Percentiles rank a stretch among this genome's conserved stretches.
phyloP scores from a whole-genome alignment of 2,113 vertebrate genomes.

The Heptranchias perlo region DNA sequence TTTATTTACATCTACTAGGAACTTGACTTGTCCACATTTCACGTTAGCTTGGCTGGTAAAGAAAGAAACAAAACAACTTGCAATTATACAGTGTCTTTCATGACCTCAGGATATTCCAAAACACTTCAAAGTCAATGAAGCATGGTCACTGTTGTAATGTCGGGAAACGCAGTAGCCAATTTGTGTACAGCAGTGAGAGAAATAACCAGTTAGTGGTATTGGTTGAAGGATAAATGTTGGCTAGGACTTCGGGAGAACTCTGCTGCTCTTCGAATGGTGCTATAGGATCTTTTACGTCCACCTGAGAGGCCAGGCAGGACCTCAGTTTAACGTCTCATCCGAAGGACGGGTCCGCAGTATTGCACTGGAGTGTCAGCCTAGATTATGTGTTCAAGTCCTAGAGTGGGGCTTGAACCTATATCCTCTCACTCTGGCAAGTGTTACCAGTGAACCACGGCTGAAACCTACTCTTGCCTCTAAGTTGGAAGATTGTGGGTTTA shows the following conservation, averaged over 20 bases:
- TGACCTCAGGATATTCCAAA: too few species aligned
- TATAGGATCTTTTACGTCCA: not conserved
- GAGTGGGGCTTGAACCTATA: not conserved
- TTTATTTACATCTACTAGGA: not conserved
- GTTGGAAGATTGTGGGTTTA: not conserved
- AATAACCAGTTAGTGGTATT: not conserved
- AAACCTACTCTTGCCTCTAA: not conserved
- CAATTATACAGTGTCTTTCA: not conserved
- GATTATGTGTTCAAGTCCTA: not conserved
- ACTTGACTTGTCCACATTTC: not conserved
- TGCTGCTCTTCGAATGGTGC: not conserved
- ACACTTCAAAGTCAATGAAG: too few species aligned
- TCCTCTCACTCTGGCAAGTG: not conserved
- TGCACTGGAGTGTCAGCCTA: not conserved
- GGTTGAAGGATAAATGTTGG: not conserved
- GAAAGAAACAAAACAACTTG: not conserved
- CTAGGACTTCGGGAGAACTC: not conserved
- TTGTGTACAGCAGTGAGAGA: not conserved
- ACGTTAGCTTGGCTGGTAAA: not conserved
- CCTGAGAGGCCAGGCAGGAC: not conserved
- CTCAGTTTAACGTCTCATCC: not conserved
- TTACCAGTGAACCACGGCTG: not conserved
- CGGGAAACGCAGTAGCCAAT: not conserved
- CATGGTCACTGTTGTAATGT: not conserved
- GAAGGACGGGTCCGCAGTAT: not conserved